Percentiles rank a stretch among this genome's conserved stretches.
Evolutionary conservation across 2,888 invertebrate species (phyloP).

Genomic region (Agonopterix heracliana): DNA sequence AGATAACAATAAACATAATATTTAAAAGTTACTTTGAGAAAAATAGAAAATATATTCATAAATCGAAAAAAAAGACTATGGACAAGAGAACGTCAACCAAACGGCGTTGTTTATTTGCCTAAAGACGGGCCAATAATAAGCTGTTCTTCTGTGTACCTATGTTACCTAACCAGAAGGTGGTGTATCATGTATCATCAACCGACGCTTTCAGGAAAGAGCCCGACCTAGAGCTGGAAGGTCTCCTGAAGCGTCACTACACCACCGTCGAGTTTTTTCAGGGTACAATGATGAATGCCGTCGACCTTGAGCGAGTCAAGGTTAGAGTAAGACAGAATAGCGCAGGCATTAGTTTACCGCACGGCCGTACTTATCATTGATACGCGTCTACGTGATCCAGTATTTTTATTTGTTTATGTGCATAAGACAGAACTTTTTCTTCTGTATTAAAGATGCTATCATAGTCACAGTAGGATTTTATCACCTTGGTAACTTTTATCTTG

Average conservation of each 20-base stretch:
- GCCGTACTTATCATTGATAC: conserved; percentile 70
- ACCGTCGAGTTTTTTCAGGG: conserved; percentile 99
- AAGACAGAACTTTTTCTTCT: conserved; percentile 64
- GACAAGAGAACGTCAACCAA: too few species aligned
- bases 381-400: conserved; percentile 64
- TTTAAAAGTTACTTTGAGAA: not conserved
- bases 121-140: too few species aligned
- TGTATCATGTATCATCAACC: conserved; percentile 55
- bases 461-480: conserved; percentile 73
- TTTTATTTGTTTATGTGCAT: conserved; percentile 68
- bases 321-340: conserved; percentile 71
- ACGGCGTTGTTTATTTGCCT: too few species aligned
- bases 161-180: conserved; percentile 23
- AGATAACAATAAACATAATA: not conserved
- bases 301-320: conserved; percentile 99
- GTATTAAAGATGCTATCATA: conserved; percentile 65
- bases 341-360: conserved; percentile 74
- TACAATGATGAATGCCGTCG: conserved; percentile 99
- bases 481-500: conserved; percentile 70
- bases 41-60: not conserved
- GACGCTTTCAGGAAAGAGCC: conserved; percentile 96
- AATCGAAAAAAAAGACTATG: too few species aligned
- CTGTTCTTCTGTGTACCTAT: too few species aligned
- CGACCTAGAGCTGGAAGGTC: conserved; percentile 99
- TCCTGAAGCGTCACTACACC: conserved; percentile 99